A percentile compares a stretch with the other conserved stretches of the same genome.
phyloP scores from a whole-genome alignment of 1,140 invertebrate species.

The Uloborus diversus region DNA sequence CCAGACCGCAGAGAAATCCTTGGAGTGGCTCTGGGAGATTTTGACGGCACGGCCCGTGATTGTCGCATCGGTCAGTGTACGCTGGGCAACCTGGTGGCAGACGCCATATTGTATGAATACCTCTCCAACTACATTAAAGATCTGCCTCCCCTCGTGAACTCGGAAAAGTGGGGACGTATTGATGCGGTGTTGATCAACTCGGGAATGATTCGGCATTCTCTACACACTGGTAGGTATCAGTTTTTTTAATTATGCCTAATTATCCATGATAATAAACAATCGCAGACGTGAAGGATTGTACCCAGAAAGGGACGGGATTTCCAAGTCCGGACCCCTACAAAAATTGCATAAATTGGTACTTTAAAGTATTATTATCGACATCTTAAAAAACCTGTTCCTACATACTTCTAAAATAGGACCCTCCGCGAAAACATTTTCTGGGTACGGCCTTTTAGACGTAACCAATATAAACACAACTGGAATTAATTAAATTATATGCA shows the following conservation, averaged over 20 bases:
- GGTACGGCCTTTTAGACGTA: no score
- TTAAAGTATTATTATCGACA: background rate
- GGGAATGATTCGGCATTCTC: background rate
- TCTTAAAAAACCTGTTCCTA: background rate
- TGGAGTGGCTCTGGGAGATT: background rate
- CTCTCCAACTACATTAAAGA: background rate
- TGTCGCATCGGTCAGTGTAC: conserved; percentile 19
- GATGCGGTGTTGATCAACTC: conserved; percentile 27
- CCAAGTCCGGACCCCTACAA: background rate
- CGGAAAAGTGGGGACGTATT: background rate
- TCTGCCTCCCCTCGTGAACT: background rate
- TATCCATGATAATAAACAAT: background rate
- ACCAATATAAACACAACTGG: no score
- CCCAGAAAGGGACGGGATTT: background rate
- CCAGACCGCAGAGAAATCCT: background rate
- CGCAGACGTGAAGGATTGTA: no score
- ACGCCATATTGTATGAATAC: conserved; percentile 9
- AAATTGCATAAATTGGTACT: background rate
- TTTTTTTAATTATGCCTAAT: background rate
- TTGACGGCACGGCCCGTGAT: background rate
- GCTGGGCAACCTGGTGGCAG: conserved; percentile 27
- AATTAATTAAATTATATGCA: no score
- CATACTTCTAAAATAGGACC: no score
- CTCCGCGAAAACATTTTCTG: no score
- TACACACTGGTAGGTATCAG: conserved; percentile 1